Percentiles rank a stretch among this genome's conserved stretches.
Evolutionary conservation across 2,113 vertebrate species (phyloP).

Genomic region (Aspiorhynchus laticeps): DNA sequence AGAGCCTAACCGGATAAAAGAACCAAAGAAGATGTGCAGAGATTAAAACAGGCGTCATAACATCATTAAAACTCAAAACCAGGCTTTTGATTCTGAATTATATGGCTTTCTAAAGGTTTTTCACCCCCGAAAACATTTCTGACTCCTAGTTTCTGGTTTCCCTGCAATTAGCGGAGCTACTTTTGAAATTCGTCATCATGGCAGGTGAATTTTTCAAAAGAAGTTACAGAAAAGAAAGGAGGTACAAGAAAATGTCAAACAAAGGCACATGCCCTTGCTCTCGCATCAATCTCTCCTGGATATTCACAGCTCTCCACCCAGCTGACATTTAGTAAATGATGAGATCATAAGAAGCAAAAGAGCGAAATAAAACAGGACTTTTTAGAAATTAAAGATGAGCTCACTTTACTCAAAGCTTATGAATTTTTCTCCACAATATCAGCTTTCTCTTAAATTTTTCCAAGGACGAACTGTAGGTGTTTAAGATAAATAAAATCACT

Average conservation of each 20-base stretch:
- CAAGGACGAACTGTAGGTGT: conserved; percentile 16
- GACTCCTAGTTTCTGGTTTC: conserved; percentile 19
- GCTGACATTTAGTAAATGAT: conserved; percentile 72
- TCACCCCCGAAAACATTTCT: neutral
- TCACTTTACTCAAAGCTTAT: conserved; percentile 30
- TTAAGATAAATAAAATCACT: neutral
- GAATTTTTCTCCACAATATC: conserved; percentile 1
- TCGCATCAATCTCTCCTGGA: conserved; percentile 1
- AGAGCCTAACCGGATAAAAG: conserved; percentile 81
- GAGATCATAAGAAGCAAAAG: conserved; percentile 61
- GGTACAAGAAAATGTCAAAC: conserved; percentile 66
- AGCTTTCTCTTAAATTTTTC: neutral
- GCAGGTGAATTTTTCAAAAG: conserved; percentile 27
- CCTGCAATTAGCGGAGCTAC: neutral
- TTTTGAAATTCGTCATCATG: neutral
- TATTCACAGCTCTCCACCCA: conserved; percentile 56
- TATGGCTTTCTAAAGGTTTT: neutral
- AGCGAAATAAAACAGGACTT: conserved; percentile 48
- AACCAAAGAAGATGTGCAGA: conserved; percentile 19
- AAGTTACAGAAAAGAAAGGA: conserved; percentile 43
- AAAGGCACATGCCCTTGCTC: conserved; percentile 56
- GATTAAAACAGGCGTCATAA: conserved; percentile 5
- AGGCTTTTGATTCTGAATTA: conserved; percentile 32
- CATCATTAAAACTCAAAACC: conserved; percentile 34
- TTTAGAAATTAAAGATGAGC: conserved; percentile 20